Conservation (phyloP, 2,888 invertebrate genomes). For the Melanostoma mellinum region DNA sequence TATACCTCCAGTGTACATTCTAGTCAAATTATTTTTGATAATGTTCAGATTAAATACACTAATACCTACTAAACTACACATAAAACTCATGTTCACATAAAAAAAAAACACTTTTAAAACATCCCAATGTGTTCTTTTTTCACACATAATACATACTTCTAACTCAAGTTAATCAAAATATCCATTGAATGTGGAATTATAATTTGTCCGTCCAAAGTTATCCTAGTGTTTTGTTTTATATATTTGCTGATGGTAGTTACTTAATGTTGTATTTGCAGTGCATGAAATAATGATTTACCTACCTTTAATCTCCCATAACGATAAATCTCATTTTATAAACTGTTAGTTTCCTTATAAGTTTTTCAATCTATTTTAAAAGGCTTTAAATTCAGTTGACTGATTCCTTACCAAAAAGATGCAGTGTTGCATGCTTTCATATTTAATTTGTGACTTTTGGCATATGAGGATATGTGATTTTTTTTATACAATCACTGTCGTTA, state of each 20-base stretch:
- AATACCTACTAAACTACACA: background rate
- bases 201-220: slow-evolving; percentile 50
- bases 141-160: background rate
- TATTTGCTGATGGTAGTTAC: background rate
- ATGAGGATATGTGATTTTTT: no score
- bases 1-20: slow-evolving; percentile 66
- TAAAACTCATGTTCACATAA: background rate
- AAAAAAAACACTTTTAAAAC: background rate
- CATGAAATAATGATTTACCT: background rate
- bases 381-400: no score
- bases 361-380: no score
- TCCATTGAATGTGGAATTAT: slow-evolving; percentile 16
- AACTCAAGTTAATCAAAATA: slow-evolving; percentile 22
- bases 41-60: slow-evolving; percentile 27
- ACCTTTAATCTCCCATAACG: no score
- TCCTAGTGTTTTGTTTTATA: slow-evolving; percentile 9
- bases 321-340: no score
- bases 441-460: no score
- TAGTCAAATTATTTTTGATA: slow-evolving; percentile 67
- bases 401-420: no score
- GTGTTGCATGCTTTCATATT: no score
- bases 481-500: no score
- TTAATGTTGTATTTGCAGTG: background rate
- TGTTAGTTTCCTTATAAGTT: no score
- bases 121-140: slow-evolving; percentile 1